These are phyloP conservation scores for Parelbella ahira DNA, from an alignment of 2,888 invertebrate genomes.

Conservation along the genomic window DNA sequence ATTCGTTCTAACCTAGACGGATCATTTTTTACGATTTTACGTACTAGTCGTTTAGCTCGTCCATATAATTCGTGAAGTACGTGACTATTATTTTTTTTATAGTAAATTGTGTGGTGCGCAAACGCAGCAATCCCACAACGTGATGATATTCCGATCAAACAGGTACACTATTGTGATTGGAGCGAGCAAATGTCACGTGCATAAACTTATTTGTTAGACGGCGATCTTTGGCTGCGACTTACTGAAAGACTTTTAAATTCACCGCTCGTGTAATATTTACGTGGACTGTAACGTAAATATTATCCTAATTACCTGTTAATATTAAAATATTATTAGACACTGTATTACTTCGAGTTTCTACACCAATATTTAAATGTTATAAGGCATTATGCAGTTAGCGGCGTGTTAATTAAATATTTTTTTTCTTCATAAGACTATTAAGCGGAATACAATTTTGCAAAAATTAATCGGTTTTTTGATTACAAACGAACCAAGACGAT, in stretches of 20 bases:
- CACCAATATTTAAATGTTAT: too few species aligned
- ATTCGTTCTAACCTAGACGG: slow-evolving; percentile 46
- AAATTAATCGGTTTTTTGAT: not conserved
- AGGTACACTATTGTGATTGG: slow-evolving; percentile 55
- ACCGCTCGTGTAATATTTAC: too few species aligned
- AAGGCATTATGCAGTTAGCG: too few species aligned
- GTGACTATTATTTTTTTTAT: slow-evolving; percentile 63
- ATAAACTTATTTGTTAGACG: slow-evolving; percentile 8
- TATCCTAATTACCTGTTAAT: too few species aligned
- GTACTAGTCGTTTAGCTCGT: slow-evolving; percentile 55
- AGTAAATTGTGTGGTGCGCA: slow-evolving; percentile 32
- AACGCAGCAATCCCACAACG: slow-evolving; percentile 47
- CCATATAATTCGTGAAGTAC: slow-evolving; percentile 71
- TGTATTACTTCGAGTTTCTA: too few species aligned
- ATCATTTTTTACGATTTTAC: slow-evolving; percentile 64
- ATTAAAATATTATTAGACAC: too few species aligned
- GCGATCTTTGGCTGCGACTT: too few species aligned
- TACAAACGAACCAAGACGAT: not conserved
- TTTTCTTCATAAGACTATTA: too few species aligned
- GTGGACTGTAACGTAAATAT: too few species aligned
- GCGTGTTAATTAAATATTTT: too few species aligned
- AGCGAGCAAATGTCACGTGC: slow-evolving; percentile 52
- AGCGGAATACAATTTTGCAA: too few species aligned
- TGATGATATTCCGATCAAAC: slow-evolving; percentile 62
- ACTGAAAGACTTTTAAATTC: too few species aligned